Evolutionary conservation across 2,113 vertebrate species (phyloP).

Genomic region (Aix galericulata): DNA sequence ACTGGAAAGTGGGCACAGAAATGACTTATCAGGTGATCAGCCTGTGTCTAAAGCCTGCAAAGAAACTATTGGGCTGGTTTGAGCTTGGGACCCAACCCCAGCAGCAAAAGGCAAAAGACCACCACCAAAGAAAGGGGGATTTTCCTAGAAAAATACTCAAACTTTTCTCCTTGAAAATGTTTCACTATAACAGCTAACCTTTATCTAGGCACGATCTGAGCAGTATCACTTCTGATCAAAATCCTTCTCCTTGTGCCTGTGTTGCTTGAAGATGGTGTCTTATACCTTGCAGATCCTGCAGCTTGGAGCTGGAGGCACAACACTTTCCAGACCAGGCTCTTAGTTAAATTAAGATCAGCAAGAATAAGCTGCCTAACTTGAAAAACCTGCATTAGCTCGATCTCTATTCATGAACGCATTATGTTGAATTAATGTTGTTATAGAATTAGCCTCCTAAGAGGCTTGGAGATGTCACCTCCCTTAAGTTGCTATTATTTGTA

Average conservation of each 20-base stretch:
- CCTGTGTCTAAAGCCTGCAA: neutral
- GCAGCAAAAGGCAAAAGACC: neutral
- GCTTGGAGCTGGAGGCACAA: neutral
- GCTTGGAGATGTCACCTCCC: conserved; percentile 55
- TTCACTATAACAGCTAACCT: neutral
- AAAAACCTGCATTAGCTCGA: conserved; percentile 32
- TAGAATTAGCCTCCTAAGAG: conserved; percentile 64
- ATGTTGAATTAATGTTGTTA: conserved; percentile 56
- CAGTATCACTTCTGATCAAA: neutral
- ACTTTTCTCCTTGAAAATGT: neutral
- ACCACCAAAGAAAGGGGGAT: neutral
- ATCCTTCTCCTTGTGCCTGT: neutral
- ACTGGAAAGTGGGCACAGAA: neutral
- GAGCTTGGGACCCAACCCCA: neutral
- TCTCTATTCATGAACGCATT: conserved; percentile 62
- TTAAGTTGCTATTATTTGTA: conserved; percentile 22
- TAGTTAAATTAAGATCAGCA: conserved; percentile 57
- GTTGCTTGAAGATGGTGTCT: neutral
- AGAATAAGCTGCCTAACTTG: conserved; percentile 62
- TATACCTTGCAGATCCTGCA: neutral
- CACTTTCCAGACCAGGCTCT: neutral
- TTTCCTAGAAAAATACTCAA: neutral
- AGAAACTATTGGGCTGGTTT: neutral
- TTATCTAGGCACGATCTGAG: neutral
- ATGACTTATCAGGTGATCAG: neutral